phyloP scores from a whole-genome alignment of 2,113 vertebrate species.

The Scytalopus superciliaris region DNA sequence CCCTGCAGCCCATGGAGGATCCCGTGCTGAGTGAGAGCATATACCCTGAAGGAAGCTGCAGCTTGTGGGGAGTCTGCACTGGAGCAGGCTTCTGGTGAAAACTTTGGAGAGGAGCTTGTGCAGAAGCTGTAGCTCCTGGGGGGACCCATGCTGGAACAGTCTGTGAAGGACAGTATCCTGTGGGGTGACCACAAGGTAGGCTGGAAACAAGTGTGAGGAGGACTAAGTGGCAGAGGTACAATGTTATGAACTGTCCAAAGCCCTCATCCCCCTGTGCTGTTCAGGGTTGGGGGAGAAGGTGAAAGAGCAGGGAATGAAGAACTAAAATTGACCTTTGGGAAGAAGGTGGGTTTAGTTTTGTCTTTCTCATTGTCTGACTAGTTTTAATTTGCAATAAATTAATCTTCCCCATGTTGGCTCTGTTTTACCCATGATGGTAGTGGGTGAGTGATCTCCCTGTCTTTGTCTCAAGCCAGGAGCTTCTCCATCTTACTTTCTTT shows the following conservation, averaged over 20 bases:
- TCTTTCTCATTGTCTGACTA: background rate
- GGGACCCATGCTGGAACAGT: background rate
- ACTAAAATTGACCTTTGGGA: background rate
- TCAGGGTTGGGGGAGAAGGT: background rate
- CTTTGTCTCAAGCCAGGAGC: background rate
- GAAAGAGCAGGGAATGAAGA: background rate
- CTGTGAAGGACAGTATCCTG: background rate
- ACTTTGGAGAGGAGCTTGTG: background rate
- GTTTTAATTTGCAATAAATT: background rate
- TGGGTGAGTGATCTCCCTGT: background rate
- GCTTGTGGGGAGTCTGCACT: background rate
- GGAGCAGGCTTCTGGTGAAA: background rate
- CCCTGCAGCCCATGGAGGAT: background rate
- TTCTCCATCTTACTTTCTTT: background rate
- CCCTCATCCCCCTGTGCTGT: rapidly evolving
- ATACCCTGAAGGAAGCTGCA: background rate
- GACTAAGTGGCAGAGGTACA: background rate
- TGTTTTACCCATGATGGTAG: background rate
- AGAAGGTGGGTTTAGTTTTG: background rate
- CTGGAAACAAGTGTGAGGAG: background rate
- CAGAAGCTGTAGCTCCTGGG: background rate
- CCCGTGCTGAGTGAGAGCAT: background rate
- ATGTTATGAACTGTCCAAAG: background rate
- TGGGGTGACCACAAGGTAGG: background rate
- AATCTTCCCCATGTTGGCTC: background rate